Conservation (phyloP, 2,113 vertebrate genomes). For the Pseudorasbora parva region DNA sequence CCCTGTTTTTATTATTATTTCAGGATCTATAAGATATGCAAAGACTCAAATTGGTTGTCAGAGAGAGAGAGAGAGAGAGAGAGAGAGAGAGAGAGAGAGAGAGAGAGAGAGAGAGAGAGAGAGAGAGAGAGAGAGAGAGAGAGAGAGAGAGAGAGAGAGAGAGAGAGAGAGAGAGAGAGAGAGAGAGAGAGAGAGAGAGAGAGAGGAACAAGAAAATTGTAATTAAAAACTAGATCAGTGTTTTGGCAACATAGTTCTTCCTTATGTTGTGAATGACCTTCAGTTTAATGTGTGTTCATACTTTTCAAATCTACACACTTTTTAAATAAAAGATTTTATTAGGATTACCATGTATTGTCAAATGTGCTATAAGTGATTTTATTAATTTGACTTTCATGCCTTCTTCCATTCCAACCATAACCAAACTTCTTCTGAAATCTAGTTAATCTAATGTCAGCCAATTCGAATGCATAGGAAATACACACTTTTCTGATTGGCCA, state of each 20-base stretch:
- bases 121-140: too few species aligned
- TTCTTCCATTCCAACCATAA: not conserved
- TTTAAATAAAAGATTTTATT: not conserved
- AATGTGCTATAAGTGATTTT: not conserved
- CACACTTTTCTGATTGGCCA: not conserved
- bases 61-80: too few species aligned
- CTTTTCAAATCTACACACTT: not conserved
- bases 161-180: too few species aligned
- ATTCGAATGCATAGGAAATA: not conserved
- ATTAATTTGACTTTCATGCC: not conserved
- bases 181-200: too few species aligned
- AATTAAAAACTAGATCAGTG: not conserved
- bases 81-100: too few species aligned
- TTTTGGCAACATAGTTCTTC: too few species aligned
- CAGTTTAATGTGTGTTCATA: not conserved
- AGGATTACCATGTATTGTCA: not conserved
- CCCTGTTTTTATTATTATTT: conserved; percentile 20
- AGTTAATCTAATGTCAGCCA: not conserved
- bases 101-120: too few species aligned
- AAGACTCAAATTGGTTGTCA: not conserved
- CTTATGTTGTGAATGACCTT: too few species aligned
- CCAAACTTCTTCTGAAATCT: not conserved
- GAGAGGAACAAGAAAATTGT: too few species aligned
- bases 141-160: too few species aligned
- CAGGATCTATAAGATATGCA: not conserved